Evolutionary conservation across 2,797 vertebrate species (phyloP).

Genomic region (Rhodeus uyekii): DNA sequence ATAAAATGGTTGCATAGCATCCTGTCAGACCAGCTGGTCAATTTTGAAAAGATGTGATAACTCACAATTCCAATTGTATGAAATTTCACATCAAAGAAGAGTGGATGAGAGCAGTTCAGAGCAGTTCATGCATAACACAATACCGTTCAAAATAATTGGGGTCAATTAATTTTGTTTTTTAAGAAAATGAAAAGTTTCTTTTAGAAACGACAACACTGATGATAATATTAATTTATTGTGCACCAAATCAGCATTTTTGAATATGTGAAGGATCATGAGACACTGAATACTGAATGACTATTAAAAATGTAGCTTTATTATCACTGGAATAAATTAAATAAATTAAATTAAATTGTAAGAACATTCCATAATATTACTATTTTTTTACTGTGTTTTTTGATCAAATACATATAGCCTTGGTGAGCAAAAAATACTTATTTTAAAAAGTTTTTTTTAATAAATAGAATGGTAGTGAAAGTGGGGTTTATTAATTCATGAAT

Average conservation of each 20-base stretch:
- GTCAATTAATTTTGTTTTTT: too few species aligned
- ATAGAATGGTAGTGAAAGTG: too few species aligned
- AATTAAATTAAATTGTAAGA: neutral
- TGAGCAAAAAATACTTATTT: too few species aligned
- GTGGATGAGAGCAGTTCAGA: neutral
- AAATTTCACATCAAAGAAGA: neutral
- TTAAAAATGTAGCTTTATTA: neutral
- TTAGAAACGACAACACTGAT: neutral
- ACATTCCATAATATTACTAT: neutral
- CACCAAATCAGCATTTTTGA: neutral
- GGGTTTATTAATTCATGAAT: neutral
- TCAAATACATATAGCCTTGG: neutral
- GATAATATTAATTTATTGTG: neutral
- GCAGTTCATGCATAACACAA: neutral
- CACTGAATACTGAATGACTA: neutral
- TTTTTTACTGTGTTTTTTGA: neutral
- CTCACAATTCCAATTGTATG: neutral
- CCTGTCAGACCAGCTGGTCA: conserved; percentile 10
- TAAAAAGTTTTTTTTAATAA: too few species aligned
- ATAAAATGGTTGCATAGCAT: conserved; percentile 8
- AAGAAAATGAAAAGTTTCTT: neutral
- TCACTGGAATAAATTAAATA: neutral
- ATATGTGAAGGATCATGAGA: neutral
- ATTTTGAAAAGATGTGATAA: conserved; percentile 4
- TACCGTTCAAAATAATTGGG: neutral